These are phyloP conservation scores for Matsumyia berberina DNA, from an alignment of 2,888 invertebrate genomes.

Conservation along the genomic window DNA sequence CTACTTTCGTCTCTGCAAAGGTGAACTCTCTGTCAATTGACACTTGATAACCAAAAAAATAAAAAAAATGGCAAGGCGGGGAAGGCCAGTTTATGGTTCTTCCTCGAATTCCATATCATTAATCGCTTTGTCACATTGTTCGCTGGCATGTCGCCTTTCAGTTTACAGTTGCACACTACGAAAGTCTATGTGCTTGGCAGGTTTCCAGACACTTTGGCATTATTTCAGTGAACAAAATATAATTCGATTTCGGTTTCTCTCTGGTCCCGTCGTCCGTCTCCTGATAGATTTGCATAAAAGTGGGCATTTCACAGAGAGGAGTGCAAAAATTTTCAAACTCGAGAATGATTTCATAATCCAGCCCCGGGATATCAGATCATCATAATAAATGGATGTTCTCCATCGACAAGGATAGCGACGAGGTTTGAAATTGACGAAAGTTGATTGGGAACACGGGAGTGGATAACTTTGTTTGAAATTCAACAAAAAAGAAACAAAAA, in stretches of 20 bases:
- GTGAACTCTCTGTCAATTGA: slow-evolving; percentile 58
- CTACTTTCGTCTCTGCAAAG: slow-evolving; percentile 46
- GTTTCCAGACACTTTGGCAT: slow-evolving; percentile 68
- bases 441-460: slow-evolving; percentile 47
- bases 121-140: slow-evolving; percentile 69
- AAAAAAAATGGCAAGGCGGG: too few species aligned
- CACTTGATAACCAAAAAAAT: slow-evolving; percentile 51
- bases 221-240: slow-evolving; percentile 64
- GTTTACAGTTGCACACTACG: slow-evolving; percentile 25
- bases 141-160: slow-evolving; percentile 56
- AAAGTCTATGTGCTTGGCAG: slow-evolving; percentile 58
- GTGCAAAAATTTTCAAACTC: slow-evolving; percentile 39
- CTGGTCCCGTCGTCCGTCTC: slow-evolving; percentile 3
- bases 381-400: slow-evolving; percentile 61
- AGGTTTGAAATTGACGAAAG: slow-evolving; percentile 36
- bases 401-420: slow-evolving; percentile 29
- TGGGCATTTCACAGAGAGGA: slow-evolving; percentile 16
- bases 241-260: slow-evolving; percentile 63
- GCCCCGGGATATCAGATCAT: slow-evolving; percentile 45
- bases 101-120: slow-evolving; percentile 60
- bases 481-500: background rate
- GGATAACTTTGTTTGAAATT: slow-evolving; percentile 1
- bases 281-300: slow-evolving; percentile 54
- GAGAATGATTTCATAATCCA: slow-evolving; percentile 56
- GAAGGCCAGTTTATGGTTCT: slow-evolving; percentile 24